Base-by-base conservation (phyloP, 2,113 vertebrate genomes). In the Sialia sialis region DNA sequence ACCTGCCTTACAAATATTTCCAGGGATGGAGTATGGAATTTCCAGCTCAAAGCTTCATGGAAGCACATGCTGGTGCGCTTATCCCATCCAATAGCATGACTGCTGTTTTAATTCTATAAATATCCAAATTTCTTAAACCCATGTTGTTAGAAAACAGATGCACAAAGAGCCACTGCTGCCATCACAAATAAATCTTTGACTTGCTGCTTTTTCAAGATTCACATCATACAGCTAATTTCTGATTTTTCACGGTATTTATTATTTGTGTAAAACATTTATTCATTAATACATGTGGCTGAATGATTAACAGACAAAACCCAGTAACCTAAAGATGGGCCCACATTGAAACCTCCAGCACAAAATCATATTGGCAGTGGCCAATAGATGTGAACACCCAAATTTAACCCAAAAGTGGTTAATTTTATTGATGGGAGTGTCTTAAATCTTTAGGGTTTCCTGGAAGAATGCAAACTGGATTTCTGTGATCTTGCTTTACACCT, bases 261-360 rank as follows among this genome's bases (percentile, higher is more conserved):
- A 51, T 23, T 44, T 12, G 6, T 39, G 54, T 44, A 54, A 87
- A 75, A 30, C 36, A 59, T 51, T 75, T 26, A 41, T 18, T 62
- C 39, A 73, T 36, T 41, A 48, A 75, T 14, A 63, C 30, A 44
- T 48, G 32, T 6, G 75, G 34, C 38, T 67, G 70, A 20, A 49
- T 56, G 41, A 51, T 64, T 69, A 77, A 44, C 7, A 54, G 49
- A 80, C 17, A 55, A 14, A 67, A 41, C 10, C 12, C 18, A 23
- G n/a, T 9, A 90, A 52, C 9, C 19, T 26, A 64, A 44, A 82
- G 25, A 62, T 23, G 20, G 29, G 25, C 4, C 56, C 21, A 67
- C 8, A 0, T 1, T 20, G 51, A 67, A 89, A 93, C 3, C 14
- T 36, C 4, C 1, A 10, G 23, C 7, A 15, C 17, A 75, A 67